These are phyloP conservation scores for Ptychadena robeensis DNA, from an alignment of 2,797 vertebrate genomes.

Conservation along the genomic window DNA sequence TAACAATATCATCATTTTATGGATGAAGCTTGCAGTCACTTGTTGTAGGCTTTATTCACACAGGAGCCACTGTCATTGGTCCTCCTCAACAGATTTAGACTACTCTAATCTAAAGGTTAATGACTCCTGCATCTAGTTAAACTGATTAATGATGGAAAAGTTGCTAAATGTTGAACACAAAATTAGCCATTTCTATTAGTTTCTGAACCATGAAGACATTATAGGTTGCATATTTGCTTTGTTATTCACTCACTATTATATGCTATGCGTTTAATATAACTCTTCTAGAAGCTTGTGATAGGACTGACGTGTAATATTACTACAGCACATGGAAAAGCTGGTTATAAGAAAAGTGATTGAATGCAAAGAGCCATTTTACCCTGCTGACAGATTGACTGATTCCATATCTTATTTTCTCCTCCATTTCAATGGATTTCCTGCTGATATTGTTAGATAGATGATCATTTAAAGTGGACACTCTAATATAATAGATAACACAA, in stretches of 20 bases:
- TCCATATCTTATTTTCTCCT: background rate
- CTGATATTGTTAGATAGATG: background rate
- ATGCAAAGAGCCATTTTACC: background rate
- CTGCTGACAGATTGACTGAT: background rate
- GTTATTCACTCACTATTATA: background rate
- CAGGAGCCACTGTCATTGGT: too few species aligned
- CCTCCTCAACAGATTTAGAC: too few species aligned
- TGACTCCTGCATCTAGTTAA: too few species aligned
- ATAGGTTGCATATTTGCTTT: background rate
- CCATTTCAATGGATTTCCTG: background rate
- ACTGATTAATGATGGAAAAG: too few species aligned
- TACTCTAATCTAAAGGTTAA: too few species aligned
- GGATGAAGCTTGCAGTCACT: too few species aligned
- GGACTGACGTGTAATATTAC: background rate
- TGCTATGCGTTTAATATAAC: background rate
- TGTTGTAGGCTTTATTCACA: too few species aligned
- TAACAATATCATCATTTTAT: too few species aligned
- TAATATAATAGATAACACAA: background rate
- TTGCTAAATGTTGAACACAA: too few species aligned
- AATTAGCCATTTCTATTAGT: too few species aligned
- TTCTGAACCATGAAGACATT: too few species aligned
- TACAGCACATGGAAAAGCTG: background rate
- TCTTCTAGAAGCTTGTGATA: background rate
- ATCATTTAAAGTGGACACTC: background rate
- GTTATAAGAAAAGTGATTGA: background rate